Evolutionary conservation across 1,140 invertebrate genomes (phyloP).

Genomic region (Chymomyza costata): DNA sequence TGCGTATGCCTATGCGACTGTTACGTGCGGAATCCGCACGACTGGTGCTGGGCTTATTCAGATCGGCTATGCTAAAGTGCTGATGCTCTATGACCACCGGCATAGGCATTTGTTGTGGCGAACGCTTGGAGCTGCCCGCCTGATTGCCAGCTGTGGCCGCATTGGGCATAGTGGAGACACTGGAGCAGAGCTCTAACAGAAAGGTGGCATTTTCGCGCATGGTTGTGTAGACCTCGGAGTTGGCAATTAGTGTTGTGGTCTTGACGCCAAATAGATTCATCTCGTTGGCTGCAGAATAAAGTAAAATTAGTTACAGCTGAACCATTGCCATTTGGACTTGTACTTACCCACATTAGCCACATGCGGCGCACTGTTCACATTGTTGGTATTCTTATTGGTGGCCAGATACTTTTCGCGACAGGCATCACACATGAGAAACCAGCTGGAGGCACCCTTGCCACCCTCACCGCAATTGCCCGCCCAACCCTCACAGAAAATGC

Average conservation of each 20-base stretch:
- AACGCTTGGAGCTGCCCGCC: constrained; percentile 49
- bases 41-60: constrained; percentile 65
- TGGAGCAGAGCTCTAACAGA: constrained; percentile 84
- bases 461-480: constrained; percentile 92
- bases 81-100: constrained; percentile 80
- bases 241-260: constrained; percentile 63
- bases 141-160: not conserved
- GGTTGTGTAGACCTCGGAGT: constrained; percentile 71
- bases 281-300: constrained; percentile 46
- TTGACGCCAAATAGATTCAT: constrained; percentile 70
- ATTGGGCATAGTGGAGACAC: constrained; percentile 25
- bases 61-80: constrained; percentile 49
- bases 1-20: constrained; percentile 54
- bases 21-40: constrained; percentile 51
- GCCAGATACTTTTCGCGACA: constrained; percentile 90
- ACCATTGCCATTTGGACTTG: too few species aligned
- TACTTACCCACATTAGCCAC: constrained; percentile 32
- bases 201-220: constrained; percentile 97
- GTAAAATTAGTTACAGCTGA: too few species aligned
- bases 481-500: constrained; percentile 90
- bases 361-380: constrained; percentile 49
- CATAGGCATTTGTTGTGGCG: constrained; percentile 77
- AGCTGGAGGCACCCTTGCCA: constrained; percentile 86
- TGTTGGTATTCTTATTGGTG: constrained; percentile 76
- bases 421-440: constrained; percentile 93